A percentile compares a stretch with the other conserved stretches of the same genome.
Evolutionary conservation across 2,113 vertebrate species (phyloP).

Genomic region (Catharus fuscescens): DNA sequence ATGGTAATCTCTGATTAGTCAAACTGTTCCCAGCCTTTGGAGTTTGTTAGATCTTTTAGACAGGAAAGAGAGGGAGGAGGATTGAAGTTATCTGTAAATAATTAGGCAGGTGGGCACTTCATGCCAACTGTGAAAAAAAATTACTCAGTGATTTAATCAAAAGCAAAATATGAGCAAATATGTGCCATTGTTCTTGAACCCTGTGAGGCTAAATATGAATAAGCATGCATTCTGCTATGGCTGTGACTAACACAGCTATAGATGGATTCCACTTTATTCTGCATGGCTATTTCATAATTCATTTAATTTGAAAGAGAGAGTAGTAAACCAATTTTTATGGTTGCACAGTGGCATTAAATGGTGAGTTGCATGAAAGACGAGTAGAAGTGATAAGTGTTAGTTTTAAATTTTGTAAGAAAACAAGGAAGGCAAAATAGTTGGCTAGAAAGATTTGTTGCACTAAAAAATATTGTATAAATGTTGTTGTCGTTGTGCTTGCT

Average conservation of each 20-base stretch:
- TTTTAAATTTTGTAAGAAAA: background rate
- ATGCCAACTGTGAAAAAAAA: background rate
- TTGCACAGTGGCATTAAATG: background rate
- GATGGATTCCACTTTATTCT: background rate
- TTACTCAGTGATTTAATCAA: background rate
- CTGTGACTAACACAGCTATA: background rate
- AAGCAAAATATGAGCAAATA: background rate
- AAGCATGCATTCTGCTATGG: background rate
- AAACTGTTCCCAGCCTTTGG: background rate
- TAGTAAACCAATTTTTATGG: background rate
- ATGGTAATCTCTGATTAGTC: background rate
- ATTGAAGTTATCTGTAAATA: conserved; percentile 15
- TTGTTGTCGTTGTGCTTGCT: background rate
- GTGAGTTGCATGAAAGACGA: background rate
- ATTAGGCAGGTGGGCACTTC: conserved; percentile 8
- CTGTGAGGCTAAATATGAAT: background rate
- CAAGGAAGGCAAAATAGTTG: background rate
- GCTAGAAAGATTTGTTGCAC: background rate
- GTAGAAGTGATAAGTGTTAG: background rate
- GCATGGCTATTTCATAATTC: background rate
- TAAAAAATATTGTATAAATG: background rate
- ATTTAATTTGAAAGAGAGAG: background rate
- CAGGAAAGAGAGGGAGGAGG: background rate
- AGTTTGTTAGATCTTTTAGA: background rate
- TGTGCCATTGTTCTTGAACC: background rate